Evolutionary conservation across 2,113 vertebrate species (phyloP).

Genomic region (Toxotes chatareus): DNA sequence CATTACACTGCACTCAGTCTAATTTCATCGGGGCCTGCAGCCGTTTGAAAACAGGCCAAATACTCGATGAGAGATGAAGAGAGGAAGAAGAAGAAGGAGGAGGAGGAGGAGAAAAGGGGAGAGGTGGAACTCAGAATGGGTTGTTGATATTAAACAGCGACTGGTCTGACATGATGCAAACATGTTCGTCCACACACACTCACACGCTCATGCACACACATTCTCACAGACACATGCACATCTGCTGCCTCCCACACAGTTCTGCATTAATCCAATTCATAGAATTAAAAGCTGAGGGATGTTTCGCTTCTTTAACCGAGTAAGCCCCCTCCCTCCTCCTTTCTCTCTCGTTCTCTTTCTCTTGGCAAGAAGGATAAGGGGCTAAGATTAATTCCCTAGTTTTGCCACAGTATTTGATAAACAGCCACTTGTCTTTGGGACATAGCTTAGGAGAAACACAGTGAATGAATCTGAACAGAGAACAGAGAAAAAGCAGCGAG

Average conservation of each 20-base stretch:
- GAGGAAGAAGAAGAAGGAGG: conserved; percentile 30
- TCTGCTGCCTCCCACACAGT: conserved; percentile 47
- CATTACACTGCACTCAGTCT: conserved; percentile 75
- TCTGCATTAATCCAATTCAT: conserved; percentile 73
- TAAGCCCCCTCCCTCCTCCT: not conserved
- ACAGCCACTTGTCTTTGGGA: conserved; percentile 77
- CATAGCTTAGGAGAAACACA: conserved; percentile 57
- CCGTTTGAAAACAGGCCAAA: conserved; percentile 76
- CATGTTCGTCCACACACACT: conserved; percentile 21
- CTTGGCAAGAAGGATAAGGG: conserved; percentile 49
- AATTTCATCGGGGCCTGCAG: conserved; percentile 77
- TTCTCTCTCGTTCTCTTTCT: conserved; percentile 19
- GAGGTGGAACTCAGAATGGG: conserved; percentile 56
- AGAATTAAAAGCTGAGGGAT: conserved; percentile 77
- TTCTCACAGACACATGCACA: conserved; percentile 21
- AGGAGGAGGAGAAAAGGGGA: conserved; percentile 36
- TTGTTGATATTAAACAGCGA: conserved; percentile 73
- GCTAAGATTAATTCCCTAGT: conserved; percentile 74
- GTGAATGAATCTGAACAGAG: conserved; percentile 60
- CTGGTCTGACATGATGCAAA: conserved; percentile 60
- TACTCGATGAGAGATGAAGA: conserved; percentile 59
- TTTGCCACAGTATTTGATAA: conserved; percentile 74
- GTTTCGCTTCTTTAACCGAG: conserved; percentile 53
- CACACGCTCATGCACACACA: not conserved
- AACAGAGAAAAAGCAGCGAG: not conserved